Percentiles rank a stretch among this genome's conserved stretches.
Evolutionary conservation across 1,140 invertebrate species (phyloP).

Genomic region (Cardiocondyla obscurior): DNA sequence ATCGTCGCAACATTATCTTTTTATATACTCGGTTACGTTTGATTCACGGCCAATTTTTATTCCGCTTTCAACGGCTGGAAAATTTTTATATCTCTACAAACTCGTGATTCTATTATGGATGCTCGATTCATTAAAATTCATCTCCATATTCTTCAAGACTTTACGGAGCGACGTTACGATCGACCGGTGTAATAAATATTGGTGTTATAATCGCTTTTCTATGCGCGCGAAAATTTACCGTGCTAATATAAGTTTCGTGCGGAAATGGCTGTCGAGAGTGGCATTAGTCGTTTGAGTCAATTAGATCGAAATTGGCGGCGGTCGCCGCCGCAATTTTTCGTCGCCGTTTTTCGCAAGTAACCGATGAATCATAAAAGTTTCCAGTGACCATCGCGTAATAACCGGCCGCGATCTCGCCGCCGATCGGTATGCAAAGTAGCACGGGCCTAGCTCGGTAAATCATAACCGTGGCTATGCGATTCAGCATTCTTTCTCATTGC

Average conservation of each 20-base stretch:
- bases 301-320: constrained; percentile 62
- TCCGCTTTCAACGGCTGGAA: not conserved
- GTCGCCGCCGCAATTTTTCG: constrained; percentile 68
- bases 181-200: constrained; percentile 28
- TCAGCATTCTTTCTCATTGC: constrained; percentile 68
- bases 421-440: constrained; percentile 73
- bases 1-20: not conserved
- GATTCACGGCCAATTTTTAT: not conserved
- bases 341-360: constrained; percentile 69
- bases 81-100: not conserved
- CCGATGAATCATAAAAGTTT: constrained; percentile 59
- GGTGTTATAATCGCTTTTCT: constrained; percentile 8
- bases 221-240: constrained; percentile 22
- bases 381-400: constrained; percentile 64
- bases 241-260: constrained; percentile 9
- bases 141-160: not conserved
- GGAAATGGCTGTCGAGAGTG: not conserved
- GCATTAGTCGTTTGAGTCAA: constrained; percentile 58
- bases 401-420: constrained; percentile 63
- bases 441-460: constrained; percentile 67
- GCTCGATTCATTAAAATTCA: not conserved
- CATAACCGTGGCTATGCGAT: constrained; percentile 63
- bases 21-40: not conserved
- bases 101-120: not conserved
- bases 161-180: constrained; percentile 1